Evolutionary conservation across 1,140 invertebrate genomes (phyloP).

Genomic region (Drepana arcuata): DNA sequence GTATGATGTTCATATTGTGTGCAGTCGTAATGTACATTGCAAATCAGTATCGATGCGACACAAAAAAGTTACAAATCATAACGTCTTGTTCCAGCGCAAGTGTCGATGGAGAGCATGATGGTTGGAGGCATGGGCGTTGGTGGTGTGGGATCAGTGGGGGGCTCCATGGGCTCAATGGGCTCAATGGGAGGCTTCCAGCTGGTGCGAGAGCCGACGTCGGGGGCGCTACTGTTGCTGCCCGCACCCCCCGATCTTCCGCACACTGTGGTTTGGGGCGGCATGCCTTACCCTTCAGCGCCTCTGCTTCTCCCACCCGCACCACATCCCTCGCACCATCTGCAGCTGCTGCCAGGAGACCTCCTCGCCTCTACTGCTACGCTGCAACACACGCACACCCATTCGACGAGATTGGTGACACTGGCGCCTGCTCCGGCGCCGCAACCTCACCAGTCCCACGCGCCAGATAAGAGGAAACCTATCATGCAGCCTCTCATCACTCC

Average conservation of each 20-base stretch:
- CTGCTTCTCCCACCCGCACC: constrained; percentile 76
- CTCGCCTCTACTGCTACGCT: constrained; percentile 64
- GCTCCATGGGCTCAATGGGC: constrained; percentile 43
- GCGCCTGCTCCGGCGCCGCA: constrained; percentile 65
- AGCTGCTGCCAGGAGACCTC: constrained; percentile 74
- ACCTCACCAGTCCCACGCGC: constrained; percentile 35
- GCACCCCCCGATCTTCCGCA: constrained; percentile 81
- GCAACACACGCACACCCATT: constrained; percentile 75
- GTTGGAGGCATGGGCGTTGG: constrained; percentile 68
- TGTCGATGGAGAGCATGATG: constrained; percentile 80
- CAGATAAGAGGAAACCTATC: constrained; percentile 73
- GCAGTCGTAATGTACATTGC: too few species aligned
- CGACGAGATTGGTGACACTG: constrained; percentile 72
- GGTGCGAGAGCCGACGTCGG: constrained; percentile 85
- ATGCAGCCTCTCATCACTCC: constrained; percentile 74
- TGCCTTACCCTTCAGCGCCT: constrained; percentile 74
- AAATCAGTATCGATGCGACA: neutral
- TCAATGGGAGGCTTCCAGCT: constrained; percentile 76
- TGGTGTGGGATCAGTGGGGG: constrained; percentile 66
- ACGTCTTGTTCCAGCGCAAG: constrained; percentile 60
- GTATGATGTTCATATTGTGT: too few species aligned
- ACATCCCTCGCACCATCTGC: constrained; percentile 75
- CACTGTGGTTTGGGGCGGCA: constrained; percentile 81
- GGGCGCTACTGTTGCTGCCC: constrained; percentile 84
- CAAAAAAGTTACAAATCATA: neutral